Evolutionary conservation across 2,888 invertebrate species (phyloP), one percentile per base, ranked within the genome.

Genomic region (Caenorhabditis macrosperma): DNA sequence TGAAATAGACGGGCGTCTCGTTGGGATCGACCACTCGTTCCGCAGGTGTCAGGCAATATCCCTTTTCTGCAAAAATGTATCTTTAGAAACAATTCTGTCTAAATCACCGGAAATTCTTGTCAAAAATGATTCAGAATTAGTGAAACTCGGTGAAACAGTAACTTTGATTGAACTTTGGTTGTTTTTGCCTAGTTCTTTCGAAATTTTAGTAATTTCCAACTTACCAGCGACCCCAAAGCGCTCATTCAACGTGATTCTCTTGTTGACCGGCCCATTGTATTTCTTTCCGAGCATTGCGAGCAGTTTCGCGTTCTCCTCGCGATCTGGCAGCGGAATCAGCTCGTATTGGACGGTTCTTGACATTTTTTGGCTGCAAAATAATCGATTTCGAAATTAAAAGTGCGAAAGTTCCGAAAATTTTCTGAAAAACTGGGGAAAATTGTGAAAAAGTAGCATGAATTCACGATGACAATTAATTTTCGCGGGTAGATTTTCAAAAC

Each of bases 231-330:
- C 44, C 30, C 52, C 46, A 26, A 79, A 75, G 6, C 79, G 57
- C 22, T 79, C 79, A 26, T 79, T 79, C 52, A 79, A 35, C 7
- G 79, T 71, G 9, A 79, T 24, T 28, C 54, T 68, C 38, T 67
- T 68, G 3, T n/a, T 46, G 15, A 9, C 5, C 10, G 33, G 17
- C 5, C 24, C 35, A 20, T 57, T 35, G 28, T 57, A 63, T n/a
- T 78, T 78, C 3, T 59, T 68, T 33, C 55, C 30, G 35, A 78
- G 30, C 30, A 33, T 48, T 15, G 60, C 61, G 12, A 28, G 30
- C 9, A 48, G 28, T 35, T 74, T 67, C 15, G 61, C 48, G 26
- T 10, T 52, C 15, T 67, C 30, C 50, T 78, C 78, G 3, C 55
- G 30, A 4, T 44, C 57, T 22, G 41, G n/a, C 17, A 78, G 10